Percentiles rank a stretch among this genome's conserved stretches.
Evolutionary conservation across 2,888 invertebrate species (phyloP).

Genomic region (Danaus chrysippus): DNA sequence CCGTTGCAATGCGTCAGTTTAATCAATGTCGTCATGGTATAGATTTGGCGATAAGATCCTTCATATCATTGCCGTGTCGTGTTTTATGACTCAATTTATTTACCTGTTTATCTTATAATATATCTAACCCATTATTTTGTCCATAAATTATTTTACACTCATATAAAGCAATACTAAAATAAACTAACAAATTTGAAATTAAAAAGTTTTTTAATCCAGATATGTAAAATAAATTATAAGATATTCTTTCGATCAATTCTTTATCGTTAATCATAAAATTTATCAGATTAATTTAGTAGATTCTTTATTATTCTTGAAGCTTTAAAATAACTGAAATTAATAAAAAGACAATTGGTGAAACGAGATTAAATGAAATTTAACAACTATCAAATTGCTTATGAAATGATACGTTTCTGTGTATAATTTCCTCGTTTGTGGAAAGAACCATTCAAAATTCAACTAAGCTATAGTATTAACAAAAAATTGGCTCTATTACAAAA

Average conservation of each 20-base stretch:
- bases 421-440: constrained; percentile 64
- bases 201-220: too few relatives aligned
- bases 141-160: constrained; percentile 1
- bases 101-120: constrained; percentile 47
- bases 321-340: constrained; percentile 18
- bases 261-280: too few relatives aligned
- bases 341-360: constrained; percentile 49
- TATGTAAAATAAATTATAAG: too few relatives aligned
- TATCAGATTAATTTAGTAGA: not conserved
- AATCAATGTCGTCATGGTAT: constrained; percentile 60
- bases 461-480: constrained; percentile 64
- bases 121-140: constrained; percentile 30
- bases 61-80: constrained; percentile 35
- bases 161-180: not conserved
- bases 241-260: too few relatives aligned
- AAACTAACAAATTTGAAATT: too few relatives aligned
- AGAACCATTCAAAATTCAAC: constrained; percentile 51
- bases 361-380: constrained; percentile 69
- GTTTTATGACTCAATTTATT: constrained; percentile 62
- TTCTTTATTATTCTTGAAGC: constrained; percentile 3
- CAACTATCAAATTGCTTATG: constrained; percentile 60
- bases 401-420: constrained; percentile 64
- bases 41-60: constrained; percentile 49
- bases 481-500: constrained; percentile 76
- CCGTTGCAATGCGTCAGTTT: constrained; percentile 38